Evolutionary conservation across 2,113 vertebrate species (phyloP), one percentile per base, ranked within the genome.

Genomic region (Elachura formosa): DNA sequence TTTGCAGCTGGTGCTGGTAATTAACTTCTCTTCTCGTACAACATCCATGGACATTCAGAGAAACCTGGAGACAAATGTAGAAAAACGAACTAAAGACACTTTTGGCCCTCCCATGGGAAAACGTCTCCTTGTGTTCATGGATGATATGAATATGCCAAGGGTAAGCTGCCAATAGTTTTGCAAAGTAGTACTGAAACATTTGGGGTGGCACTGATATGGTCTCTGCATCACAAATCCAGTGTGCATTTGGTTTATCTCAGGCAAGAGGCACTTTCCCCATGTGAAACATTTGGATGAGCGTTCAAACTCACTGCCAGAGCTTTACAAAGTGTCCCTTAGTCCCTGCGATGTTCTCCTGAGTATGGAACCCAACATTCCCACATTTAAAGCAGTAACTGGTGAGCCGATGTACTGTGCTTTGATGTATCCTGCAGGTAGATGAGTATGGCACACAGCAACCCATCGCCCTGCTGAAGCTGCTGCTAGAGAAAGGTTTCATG

Each of bases 131-230:
- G 97, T 99, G 48, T 99, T 99, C 95, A 98, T 99, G 96, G 99
- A 99, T 81, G 99, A 99, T 81, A 98, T 99, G 98, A 99, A 99
- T 59, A 99, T 99, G 99, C 99, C 99, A 36, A 98, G 98, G 98
- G 99, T 99, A 84, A 81, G 63, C 5, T 36, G n/a, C 40, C 43
- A 62, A 1, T 16, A 20, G 22, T 45, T 89, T 68, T 22, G n/a
- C 36, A 49, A 40, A 31, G 24, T 56, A 54, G 5, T 36, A 14
- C 4, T 28, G 78, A 81, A 87, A 38, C 19, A 16, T 51, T n/a
- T 68, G 12, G 24, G 40, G 12, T 68, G 34, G 61, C 45, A 59
- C 28, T 59, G 43, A 3, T n/a, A 9, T 26, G 14, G 41, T 62
- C 17, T 31, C 21, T 88, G 87, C 51, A 15, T 21, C 31, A 51